Percentiles rank a stretch among this genome's conserved stretches.
phyloP scores from a whole-genome alignment of 1,140 invertebrate genomes.

The Eumaeus atala region DNA sequence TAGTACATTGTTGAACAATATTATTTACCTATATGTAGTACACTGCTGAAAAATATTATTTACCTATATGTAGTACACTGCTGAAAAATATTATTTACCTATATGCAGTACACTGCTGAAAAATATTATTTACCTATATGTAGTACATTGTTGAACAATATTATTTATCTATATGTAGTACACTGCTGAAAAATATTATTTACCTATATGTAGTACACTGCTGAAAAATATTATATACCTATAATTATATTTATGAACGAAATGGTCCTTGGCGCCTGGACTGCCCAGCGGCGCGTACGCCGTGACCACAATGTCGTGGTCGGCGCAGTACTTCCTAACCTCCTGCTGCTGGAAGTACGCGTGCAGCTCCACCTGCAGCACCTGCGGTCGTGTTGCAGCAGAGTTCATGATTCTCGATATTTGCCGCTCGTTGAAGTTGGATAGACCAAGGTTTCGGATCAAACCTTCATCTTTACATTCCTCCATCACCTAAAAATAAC shows the following conservation, averaged over 20 bases:
- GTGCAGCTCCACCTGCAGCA: slow-evolving; percentile 87
- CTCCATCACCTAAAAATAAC: slow-evolving; percentile 80
- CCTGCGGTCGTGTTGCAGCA: slow-evolving; percentile 80
- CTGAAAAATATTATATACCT: slow-evolving; percentile 56
- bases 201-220: too few species aligned
- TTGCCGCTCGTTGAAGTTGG: slow-evolving; percentile 86
- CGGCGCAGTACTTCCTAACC: slow-evolving; percentile 83
- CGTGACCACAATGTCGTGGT: slow-evolving; percentile 82
- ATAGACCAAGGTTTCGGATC: slow-evolving; percentile 83
- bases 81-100: too few species aligned
- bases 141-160: too few species aligned
- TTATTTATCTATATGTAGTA: too few species aligned
- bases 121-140: too few species aligned
- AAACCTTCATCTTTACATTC: slow-evolving; percentile 79
- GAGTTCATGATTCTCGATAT: slow-evolving; percentile 78
- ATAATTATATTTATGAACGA: slow-evolving; percentile 72
- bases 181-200: too few species aligned
- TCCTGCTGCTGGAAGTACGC: slow-evolving; percentile 87
- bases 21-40: too few species aligned
- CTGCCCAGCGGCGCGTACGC: slow-evolving; percentile 89
- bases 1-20: too few species aligned
- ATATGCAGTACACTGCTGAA: too few species aligned
- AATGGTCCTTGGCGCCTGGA: slow-evolving; percentile 68
- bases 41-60: too few species aligned
- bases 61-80: too few species aligned